Evolutionary conservation across 2,113 vertebrate genomes (phyloP).

Genomic region (Spizaetus ornatus): DNA sequence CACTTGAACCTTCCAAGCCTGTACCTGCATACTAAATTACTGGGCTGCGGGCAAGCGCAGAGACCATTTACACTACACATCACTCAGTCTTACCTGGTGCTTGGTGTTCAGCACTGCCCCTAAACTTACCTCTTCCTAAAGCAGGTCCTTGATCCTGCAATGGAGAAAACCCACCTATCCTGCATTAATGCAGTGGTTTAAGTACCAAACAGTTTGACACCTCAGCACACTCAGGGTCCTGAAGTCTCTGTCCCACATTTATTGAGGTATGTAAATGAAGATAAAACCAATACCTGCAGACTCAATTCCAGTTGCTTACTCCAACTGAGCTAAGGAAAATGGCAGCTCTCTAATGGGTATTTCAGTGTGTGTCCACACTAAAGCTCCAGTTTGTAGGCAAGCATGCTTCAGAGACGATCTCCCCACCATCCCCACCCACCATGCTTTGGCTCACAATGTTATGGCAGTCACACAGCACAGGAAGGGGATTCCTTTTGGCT

Average conservation of each 20-base stretch:
- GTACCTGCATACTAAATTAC: fast-evolving
- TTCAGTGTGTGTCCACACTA: fast-evolving
- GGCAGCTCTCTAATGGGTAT: neutral
- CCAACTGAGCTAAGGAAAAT: neutral
- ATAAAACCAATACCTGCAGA: neutral
- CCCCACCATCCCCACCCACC: neutral
- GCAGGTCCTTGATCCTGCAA: neutral
- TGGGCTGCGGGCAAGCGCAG: neutral
- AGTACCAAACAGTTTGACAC: neutral
- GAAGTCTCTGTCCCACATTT: neutral
- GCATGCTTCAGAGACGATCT: neutral
- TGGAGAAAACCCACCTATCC: neutral
- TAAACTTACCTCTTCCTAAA: neutral
- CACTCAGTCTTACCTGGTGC: neutral
- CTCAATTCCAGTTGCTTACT: neutral
- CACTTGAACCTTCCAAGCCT: neutral
- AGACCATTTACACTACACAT: neutral
- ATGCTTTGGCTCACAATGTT: neutral
- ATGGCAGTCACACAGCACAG: neutral
- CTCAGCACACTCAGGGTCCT: neutral
- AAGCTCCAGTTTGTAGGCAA: neutral
- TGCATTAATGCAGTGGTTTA: neutral
- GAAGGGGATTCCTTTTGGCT: neutral
- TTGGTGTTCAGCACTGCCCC: neutral
- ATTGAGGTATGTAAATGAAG: neutral